Evolutionary conservation across 92 coral and sea anemone genomes (phyloP).

Genomic region (Siderastrea siderea): DNA sequence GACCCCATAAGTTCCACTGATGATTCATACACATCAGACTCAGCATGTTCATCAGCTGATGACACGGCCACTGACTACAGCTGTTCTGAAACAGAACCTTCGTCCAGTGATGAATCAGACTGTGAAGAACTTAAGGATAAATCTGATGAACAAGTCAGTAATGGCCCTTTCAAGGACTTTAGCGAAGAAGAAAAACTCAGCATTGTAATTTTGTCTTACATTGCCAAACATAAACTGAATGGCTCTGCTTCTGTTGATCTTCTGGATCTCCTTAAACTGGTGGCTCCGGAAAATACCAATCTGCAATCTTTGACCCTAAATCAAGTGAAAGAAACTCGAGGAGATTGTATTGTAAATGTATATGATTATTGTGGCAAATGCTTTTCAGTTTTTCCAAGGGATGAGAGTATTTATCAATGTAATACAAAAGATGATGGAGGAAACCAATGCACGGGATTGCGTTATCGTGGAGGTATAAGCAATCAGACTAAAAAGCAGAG

Average conservation of each 20-base stretch:
- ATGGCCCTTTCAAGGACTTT: no score
- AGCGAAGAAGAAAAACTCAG: slow-evolving; percentile 20
- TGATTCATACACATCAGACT: slow-evolving; percentile 20
- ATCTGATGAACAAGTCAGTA: neutral
- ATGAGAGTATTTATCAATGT: slow-evolving; percentile 17
- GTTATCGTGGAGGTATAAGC: slow-evolving; percentile 16
- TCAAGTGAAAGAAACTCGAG: slow-evolving; percentile 11
- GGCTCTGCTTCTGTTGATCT: slow-evolving; percentile 37
- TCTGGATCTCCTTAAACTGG: slow-evolving; percentile 17
- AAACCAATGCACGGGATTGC: slow-evolving; percentile 39
- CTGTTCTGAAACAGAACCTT: slow-evolving; percentile 27
- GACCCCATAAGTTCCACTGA: neutral
- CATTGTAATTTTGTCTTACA: slow-evolving; percentile 11
- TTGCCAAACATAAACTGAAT: slow-evolving; percentile 40
- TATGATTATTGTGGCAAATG: slow-evolving; percentile 40
- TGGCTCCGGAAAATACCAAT: neutral
- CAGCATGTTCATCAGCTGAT: slow-evolving; percentile 9
- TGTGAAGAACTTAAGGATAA: slow-evolving; percentile 17
- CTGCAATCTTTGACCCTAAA: neutral
- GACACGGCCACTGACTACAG: slow-evolving; percentile 41
- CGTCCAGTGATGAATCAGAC: slow-evolving; percentile 42
- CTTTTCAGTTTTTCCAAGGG: slow-evolving; percentile 28
- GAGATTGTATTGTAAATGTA: slow-evolving; percentile 5
- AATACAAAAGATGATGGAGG: slow-evolving; percentile 7
- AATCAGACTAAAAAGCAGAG: slow-evolving; percentile 34